Conservation (phyloP, 2,113 vertebrate species). For the Etheostoma spectabile region DNA sequence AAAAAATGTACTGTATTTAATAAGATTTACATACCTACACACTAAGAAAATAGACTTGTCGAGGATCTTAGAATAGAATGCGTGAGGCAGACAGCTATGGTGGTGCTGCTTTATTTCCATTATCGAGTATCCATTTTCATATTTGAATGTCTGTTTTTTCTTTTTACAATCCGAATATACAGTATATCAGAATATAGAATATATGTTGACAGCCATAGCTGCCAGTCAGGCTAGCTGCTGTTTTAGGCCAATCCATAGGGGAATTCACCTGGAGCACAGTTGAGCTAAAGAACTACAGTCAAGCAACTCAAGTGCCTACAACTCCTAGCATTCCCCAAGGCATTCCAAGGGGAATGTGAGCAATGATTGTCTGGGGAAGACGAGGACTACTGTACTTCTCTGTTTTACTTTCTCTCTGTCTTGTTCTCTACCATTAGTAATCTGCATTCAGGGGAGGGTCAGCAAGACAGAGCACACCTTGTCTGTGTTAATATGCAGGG, state of each 20-base stretch:
- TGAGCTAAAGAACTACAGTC: slow-evolving; percentile 53
- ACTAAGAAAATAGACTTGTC: too few relatives aligned
- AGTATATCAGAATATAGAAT: too few relatives aligned
- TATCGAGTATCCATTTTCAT: too few relatives aligned
- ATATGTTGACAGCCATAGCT: neutral
- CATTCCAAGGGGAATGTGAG: slow-evolving; percentile 29
- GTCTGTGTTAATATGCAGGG: slow-evolving; percentile 21
- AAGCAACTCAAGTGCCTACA: slow-evolving; percentile 55
- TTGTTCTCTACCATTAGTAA: slow-evolving; percentile 36
- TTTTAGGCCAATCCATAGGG: slow-evolving; percentile 40
- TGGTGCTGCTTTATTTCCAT: too few relatives aligned
- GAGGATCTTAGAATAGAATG: too few relatives aligned
- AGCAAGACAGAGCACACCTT: neutral
- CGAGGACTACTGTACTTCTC: slow-evolving; percentile 8
- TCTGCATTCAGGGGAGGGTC: slow-evolving; percentile 41
- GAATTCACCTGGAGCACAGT: slow-evolving; percentile 50
- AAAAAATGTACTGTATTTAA: too few relatives aligned
- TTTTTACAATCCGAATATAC: too few relatives aligned
- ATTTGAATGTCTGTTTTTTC: too few relatives aligned
- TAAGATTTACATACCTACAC: too few relatives aligned
- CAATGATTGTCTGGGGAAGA: slow-evolving; percentile 14
- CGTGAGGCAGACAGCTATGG: too few relatives aligned
- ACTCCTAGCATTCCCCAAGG: slow-evolving; percentile 55
- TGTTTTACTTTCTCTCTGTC: slow-evolving; percentile 17
- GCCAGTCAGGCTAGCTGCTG: slow-evolving; percentile 43